Conservation (phyloP, 2,888 invertebrate species). For the Coleophora flavipennella region DNA sequence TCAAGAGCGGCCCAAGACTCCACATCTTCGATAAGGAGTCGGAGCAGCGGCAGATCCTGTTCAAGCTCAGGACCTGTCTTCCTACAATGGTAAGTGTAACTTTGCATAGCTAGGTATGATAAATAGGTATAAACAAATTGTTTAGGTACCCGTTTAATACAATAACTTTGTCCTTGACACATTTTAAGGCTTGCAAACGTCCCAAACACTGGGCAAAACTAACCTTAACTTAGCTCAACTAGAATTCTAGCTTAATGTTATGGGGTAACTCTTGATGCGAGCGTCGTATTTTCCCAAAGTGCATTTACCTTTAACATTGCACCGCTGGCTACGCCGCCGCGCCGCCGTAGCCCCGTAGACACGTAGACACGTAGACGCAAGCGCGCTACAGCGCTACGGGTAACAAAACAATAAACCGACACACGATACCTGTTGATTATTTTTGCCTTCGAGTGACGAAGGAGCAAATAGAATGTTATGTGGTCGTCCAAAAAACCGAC, state of each 20-base stretch:
- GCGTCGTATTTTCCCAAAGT: too few species aligned
- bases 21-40: slow-evolving; percentile 82
- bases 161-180: slow-evolving; percentile 7
- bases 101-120: not conserved
- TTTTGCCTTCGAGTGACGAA: too few species aligned
- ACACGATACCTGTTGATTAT: slow-evolving; percentile 43
- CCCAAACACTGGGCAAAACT: too few species aligned
- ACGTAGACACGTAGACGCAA: slow-evolving; percentile 47
- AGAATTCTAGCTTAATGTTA: too few species aligned
- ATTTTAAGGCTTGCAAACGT: not conserved
- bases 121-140: too few species aligned
- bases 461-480: too few species aligned
- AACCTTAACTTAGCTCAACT: too few species aligned
- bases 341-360: slow-evolving; percentile 21
- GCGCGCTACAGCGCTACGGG: slow-evolving; percentile 54
- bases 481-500: too few species aligned
- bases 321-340: slow-evolving; percentile 24
- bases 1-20: slow-evolving; percentile 78
- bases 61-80: slow-evolving; percentile 79
- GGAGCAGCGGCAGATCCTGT: slow-evolving; percentile 79
- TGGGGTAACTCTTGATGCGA: too few species aligned
- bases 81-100: slow-evolving; percentile 75
- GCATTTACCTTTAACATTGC: slow-evolving; percentile 5
- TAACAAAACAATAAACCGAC: slow-evolving; percentile 24
- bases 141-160: not conserved